Conservation (phyloP, 2,113 vertebrate genomes). For the Hypocryptadius cinnamomeus region DNA sequence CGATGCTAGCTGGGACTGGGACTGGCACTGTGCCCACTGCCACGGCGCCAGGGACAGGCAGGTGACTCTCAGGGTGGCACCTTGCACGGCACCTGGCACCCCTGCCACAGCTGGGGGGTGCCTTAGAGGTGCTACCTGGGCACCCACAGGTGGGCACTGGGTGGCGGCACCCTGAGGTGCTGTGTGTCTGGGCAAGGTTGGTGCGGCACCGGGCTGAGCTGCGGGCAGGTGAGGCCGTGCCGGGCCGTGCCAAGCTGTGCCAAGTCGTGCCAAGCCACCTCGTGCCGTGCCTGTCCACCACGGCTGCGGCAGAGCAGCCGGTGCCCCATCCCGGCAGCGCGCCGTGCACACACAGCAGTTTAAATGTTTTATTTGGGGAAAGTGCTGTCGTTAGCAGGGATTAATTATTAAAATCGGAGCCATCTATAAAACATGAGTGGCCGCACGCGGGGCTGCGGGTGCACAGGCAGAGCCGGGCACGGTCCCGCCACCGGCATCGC, state of each 20-base stretch:
- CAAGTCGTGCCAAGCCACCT: not conserved
- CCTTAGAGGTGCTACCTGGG: not conserved
- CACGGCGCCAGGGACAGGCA: not conserved
- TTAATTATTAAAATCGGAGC: slow-evolving; percentile 55
- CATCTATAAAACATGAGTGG: slow-evolving; percentile 51
- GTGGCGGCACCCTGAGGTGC: not conserved
- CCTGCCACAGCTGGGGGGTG: not conserved
- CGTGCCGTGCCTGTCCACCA: not conserved
- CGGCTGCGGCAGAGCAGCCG: not conserved
- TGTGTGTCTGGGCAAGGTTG: not conserved
- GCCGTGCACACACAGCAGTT: slow-evolving; percentile 38
- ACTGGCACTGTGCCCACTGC: not conserved
- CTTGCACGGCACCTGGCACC: not conserved
- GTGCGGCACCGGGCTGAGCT: not conserved
- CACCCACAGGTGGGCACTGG: not conserved
- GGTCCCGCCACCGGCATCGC: not conserved
- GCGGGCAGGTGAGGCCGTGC: not conserved
- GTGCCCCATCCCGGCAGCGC: not conserved
- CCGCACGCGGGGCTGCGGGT: not conserved
- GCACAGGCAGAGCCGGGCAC: not conserved
- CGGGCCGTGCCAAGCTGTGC: not conserved
- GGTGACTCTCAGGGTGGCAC: not conserved
- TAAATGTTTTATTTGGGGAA: slow-evolving; percentile 61
- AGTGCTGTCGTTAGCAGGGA: slow-evolving; percentile 51
- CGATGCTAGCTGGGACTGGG: fast-evolving